Conservation (phyloP, 2,797 vertebrate genomes). For the Xiphorhynchus erythropygius region DNA sequence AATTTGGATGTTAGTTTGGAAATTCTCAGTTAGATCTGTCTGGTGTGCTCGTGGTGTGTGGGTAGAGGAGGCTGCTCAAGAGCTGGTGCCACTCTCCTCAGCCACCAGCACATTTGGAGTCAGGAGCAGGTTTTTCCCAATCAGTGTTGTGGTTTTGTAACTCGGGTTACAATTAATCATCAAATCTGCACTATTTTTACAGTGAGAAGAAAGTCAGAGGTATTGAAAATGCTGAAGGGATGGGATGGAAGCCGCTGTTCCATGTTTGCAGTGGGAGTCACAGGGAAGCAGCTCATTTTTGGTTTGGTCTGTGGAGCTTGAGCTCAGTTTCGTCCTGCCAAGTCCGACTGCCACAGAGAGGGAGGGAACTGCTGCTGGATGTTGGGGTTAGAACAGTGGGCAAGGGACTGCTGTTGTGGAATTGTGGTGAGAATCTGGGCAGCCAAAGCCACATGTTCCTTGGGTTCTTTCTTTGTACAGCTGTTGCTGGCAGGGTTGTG, state of each 20-base stretch:
- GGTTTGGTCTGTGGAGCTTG: conserved; percentile 3
- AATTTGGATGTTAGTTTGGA: conserved; percentile 29
- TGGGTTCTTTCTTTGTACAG: background rate
- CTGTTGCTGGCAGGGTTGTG: conserved; percentile 32
- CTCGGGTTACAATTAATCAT: background rate
- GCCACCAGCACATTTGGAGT: background rate
- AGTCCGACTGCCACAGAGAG: conserved; percentile 31
- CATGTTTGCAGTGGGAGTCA: background rate
- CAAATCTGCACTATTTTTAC: conserved; percentile 43
- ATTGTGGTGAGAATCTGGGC: background rate
- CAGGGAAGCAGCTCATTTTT: background rate
- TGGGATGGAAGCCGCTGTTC: background rate
- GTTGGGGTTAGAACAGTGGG: background rate
- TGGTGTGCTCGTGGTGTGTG: background rate
- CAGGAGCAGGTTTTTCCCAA: background rate
- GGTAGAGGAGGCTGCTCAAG: background rate
- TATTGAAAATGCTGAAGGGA: background rate
- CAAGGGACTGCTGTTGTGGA: background rate
- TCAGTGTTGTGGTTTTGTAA: conserved; percentile 21
- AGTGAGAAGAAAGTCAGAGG: conserved; percentile 17
- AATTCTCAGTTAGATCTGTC: background rate
- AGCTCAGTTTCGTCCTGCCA: conserved; percentile 38
- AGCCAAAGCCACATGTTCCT: conserved; percentile 19
- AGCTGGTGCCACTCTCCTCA: background rate
- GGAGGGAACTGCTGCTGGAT: conserved; percentile 10